phyloP scores from a whole-genome alignment of 2,113 vertebrate species.

The Nothoprocta pentlandii region DNA sequence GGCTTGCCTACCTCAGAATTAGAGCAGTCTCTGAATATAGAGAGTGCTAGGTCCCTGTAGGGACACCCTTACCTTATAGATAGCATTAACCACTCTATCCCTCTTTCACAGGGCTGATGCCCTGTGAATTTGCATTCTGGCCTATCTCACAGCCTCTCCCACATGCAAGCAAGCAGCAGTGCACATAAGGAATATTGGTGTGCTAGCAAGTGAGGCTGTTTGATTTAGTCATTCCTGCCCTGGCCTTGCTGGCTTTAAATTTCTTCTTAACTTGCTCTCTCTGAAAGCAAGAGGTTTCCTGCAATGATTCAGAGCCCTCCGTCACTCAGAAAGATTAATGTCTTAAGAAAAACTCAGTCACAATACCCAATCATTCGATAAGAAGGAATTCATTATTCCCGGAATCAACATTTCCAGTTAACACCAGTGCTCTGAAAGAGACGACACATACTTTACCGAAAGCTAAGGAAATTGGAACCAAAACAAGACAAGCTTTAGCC shows the following conservation, averaged over 20 bases:
- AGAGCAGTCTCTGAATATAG: neutral
- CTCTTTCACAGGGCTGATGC: neutral
- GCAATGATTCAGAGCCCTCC: constrained; percentile 1
- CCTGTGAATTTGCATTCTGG: neutral
- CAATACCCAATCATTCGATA: constrained; percentile 42
- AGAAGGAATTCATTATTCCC: constrained; percentile 34
- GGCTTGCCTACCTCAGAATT: neutral
- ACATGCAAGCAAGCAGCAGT: neutral
- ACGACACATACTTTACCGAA: constrained; percentile 42
- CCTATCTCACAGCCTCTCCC: neutral
- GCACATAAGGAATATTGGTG: neutral
- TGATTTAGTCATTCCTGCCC: neutral
- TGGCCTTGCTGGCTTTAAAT: neutral
- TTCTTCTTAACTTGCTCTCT: neutral
- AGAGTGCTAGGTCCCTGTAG: neutral
- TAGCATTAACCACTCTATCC: neutral
- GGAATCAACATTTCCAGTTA: constrained; percentile 63
- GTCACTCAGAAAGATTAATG: neutral
- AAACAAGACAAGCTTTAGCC: constrained; percentile 57
- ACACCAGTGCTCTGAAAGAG: constrained; percentile 17
- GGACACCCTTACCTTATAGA: neutral
- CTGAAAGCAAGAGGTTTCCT: neutral
- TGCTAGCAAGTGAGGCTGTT: neutral
- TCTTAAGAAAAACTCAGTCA: neutral
- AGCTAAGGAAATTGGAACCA: constrained; percentile 56